Conservation (phyloP, 2,888 invertebrate genomes). For the Epicampocera succincta region DNA sequence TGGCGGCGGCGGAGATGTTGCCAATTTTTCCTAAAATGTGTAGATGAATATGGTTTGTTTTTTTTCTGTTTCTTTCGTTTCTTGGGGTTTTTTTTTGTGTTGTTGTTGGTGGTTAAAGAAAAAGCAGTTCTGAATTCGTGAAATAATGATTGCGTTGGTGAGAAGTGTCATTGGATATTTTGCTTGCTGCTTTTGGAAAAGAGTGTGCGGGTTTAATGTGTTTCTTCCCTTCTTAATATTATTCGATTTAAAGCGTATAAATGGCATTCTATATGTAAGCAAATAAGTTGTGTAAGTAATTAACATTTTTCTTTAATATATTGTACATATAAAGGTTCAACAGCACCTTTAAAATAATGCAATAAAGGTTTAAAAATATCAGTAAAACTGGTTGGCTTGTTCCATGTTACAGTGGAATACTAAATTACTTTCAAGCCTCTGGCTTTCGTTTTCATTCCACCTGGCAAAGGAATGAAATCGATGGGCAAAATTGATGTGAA, state of each 20-base stretch:
- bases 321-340: background rate
- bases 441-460: no score
- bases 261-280: background rate
- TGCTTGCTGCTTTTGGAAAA: background rate
- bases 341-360: background rate
- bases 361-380: background rate
- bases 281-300: background rate
- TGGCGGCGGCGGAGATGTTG: slow-evolving; percentile 74
- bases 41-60: slow-evolving; percentile 65
- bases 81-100: slow-evolving; percentile 56
- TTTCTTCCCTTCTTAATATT: background rate
- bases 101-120: slow-evolving; percentile 63
- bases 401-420: no score
- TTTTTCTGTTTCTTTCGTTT: slow-evolving; percentile 67
- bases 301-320: background rate
- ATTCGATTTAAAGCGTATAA: slow-evolving; percentile 8
- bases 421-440: no score
- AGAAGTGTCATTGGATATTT: slow-evolving; percentile 26
- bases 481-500: no score
- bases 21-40: slow-evolving; percentile 75
- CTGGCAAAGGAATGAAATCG: no score
- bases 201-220: slow-evolving; percentile 1
- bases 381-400: no score
- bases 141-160: slow-evolving; percentile 19
- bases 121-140: slow-evolving; percentile 43